Conservation (phyloP, 2,888 invertebrate species). For the Clitarchus hookeri region DNA sequence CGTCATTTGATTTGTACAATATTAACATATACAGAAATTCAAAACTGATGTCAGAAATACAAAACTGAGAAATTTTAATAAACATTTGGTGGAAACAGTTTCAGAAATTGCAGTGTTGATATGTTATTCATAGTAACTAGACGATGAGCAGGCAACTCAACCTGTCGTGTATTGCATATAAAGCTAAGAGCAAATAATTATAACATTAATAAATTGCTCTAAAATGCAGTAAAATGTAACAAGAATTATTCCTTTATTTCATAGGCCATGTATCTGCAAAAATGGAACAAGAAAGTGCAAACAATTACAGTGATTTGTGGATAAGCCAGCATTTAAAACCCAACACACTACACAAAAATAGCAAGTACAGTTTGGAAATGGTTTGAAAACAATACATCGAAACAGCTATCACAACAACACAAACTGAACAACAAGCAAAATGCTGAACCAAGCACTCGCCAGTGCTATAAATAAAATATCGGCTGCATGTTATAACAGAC, state of each 20-base stretch:
- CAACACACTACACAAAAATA: neutral
- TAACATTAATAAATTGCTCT: neutral
- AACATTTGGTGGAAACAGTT: neutral
- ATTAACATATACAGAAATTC: neutral
- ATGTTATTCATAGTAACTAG: neutral
- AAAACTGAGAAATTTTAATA: neutral
- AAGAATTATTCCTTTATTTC: neutral
- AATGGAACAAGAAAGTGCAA: neutral
- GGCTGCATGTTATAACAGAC: neutral
- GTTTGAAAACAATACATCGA: neutral
- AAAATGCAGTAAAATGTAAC: neutral
- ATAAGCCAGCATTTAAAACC: neutral
- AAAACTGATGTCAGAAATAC: neutral
- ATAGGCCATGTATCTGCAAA: slow-evolving; percentile 5
- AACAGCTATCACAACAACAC: neutral
- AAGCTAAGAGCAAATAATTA: neutral
- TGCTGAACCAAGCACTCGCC: neutral
- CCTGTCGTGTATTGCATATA: neutral
- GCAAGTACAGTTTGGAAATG: neutral
- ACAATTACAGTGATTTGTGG: neutral
- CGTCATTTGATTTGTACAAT: neutral
- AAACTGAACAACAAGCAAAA: neutral
- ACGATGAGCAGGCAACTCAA: neutral
- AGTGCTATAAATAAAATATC: neutral
- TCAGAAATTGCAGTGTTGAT: neutral